Evolutionary conservation across 2,888 invertebrate genomes (phyloP).

Genomic region (Euclidia mi): DNA sequence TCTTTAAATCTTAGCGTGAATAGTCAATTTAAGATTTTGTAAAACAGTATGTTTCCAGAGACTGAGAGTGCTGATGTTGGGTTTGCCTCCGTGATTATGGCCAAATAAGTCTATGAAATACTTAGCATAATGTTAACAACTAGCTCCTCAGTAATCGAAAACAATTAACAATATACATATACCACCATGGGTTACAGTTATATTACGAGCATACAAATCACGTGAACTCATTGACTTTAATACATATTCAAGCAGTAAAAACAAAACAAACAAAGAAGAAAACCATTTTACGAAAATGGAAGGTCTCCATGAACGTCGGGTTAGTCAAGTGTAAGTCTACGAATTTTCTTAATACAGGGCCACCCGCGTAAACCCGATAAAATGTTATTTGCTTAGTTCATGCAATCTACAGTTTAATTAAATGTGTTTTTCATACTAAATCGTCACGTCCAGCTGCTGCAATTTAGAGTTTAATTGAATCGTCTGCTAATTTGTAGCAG

Average conservation of each 20-base stretch:
- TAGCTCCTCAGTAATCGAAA: too few species aligned
- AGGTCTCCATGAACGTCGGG: not conserved
- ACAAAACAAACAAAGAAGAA: not conserved
- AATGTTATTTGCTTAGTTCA: conserved; percentile 59
- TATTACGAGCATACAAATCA: too few species aligned
- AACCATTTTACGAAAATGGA: not conserved
- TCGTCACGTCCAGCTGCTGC: conserved; percentile 44
- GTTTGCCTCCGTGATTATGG: too few species aligned
- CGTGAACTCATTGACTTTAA: too few species aligned
- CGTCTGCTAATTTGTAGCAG: conserved; percentile 36
- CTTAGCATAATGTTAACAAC: too few species aligned
- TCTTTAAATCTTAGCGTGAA: too few species aligned
- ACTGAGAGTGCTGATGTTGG: too few species aligned
- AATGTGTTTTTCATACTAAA: conserved; percentile 61
- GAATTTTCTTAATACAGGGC: conserved; percentile 40
- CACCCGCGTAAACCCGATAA: conserved; percentile 48
- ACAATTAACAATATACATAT: too few species aligned
- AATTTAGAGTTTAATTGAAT: conserved; percentile 46
- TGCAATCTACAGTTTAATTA: conserved; percentile 63
- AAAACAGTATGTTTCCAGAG: too few species aligned
- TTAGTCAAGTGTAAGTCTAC: conserved; percentile 9
- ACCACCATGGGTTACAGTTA: too few species aligned
- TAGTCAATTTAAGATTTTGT: too few species aligned
- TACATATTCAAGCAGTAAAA: not conserved
- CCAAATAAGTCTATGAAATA: too few species aligned